phyloP scores from a whole-genome alignment of 2,888 invertebrate species.

The Beris morrisii region DNA sequence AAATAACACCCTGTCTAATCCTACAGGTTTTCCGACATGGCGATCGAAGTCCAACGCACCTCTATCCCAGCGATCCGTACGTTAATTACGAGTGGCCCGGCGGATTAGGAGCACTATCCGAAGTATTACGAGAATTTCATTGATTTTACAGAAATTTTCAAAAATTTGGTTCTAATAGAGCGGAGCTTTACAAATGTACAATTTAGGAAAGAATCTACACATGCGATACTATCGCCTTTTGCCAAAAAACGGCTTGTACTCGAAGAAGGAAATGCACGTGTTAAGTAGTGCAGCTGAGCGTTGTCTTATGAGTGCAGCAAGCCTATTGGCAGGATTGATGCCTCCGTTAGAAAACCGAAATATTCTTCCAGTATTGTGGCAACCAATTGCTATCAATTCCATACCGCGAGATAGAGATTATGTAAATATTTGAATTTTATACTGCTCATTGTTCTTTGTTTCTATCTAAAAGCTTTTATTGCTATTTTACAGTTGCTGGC shows the following conservation, averaged over 20 bases:
- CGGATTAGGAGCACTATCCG: slow-evolving; percentile 77
- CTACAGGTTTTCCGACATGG: slow-evolving; percentile 54
- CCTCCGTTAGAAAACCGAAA: slow-evolving; percentile 54
- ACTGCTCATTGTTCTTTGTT: not conserved
- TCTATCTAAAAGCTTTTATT: slow-evolving; percentile 18
- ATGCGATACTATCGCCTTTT: slow-evolving; percentile 70
- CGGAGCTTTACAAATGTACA: slow-evolving; percentile 75
- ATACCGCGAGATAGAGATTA: slow-evolving; percentile 70
- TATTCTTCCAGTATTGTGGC: slow-evolving; percentile 67
- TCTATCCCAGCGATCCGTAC: slow-evolving; percentile 81
- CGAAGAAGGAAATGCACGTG: slow-evolving; percentile 63
- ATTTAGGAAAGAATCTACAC: slow-evolving; percentile 72
- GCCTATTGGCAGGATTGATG: slow-evolving; percentile 72
- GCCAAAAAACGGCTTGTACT: slow-evolving; percentile 62
- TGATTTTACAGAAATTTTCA: not conserved
- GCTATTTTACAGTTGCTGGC: slow-evolving; percentile 48
- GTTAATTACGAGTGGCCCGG: slow-evolving; percentile 76
- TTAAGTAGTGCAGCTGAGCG: slow-evolving; percentile 80
- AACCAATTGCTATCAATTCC: slow-evolving; percentile 84
- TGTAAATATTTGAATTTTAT: slow-evolving; percentile 58
- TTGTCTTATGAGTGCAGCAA: slow-evolving; percentile 83
- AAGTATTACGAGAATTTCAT: slow-evolving; percentile 42
- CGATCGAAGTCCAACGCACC: slow-evolving; percentile 64
- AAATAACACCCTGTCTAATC: not conserved
- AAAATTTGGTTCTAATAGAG: slow-evolving; percentile 58